These are phyloP conservation scores for Drosophila pseudoananassae DNA, from an alignment of 1,140 invertebrate genomes.

Conservation along the genomic window DNA sequence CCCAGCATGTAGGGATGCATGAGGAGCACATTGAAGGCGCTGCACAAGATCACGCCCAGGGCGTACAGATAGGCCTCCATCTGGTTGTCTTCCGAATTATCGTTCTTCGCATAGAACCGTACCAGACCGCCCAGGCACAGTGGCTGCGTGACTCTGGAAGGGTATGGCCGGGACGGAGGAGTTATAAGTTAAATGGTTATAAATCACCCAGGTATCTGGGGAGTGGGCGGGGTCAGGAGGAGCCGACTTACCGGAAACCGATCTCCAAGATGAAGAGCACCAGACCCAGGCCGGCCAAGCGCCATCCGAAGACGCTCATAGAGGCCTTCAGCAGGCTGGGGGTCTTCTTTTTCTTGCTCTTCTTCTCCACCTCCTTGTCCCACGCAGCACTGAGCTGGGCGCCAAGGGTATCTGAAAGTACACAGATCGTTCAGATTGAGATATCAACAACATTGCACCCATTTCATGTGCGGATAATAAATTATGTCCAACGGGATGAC, in stretches of 20 bases:
- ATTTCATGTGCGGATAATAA: conserved; percentile 10
- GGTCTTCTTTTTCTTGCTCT: conserved; percentile 71
- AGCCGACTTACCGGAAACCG: conserved; percentile 74
- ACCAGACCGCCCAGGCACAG: conserved; percentile 90
- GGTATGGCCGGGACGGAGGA: not conserved
- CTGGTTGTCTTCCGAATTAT: conserved; percentile 83
- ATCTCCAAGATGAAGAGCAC: conserved; percentile 75
- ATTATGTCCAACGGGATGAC: conserved; percentile 17
- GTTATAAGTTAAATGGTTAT: conserved; percentile 38
- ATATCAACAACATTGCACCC: conserved; percentile 29
- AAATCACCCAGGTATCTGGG: conserved; percentile 39
- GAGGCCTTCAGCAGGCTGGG: conserved; percentile 72
- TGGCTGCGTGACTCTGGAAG: conserved; percentile 89
- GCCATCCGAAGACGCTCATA: conserved; percentile 72
- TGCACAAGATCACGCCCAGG: conserved; percentile 88
- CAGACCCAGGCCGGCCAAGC: conserved; percentile 68
- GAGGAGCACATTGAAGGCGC: conserved; percentile 88
- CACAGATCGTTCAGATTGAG: conserved; percentile 15
- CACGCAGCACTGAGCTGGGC: conserved; percentile 69
- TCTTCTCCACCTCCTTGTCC: conserved; percentile 74
- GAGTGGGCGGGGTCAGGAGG: conserved; percentile 14
- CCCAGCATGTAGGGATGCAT: conserved; percentile 92
- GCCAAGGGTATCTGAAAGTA: conserved; percentile 62
- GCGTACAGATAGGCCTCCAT: conserved; percentile 89
- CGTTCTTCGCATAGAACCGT: conserved; percentile 87